Conservation (phyloP, 2,113 vertebrate species). For the Megaptera novaeangliae region DNA sequence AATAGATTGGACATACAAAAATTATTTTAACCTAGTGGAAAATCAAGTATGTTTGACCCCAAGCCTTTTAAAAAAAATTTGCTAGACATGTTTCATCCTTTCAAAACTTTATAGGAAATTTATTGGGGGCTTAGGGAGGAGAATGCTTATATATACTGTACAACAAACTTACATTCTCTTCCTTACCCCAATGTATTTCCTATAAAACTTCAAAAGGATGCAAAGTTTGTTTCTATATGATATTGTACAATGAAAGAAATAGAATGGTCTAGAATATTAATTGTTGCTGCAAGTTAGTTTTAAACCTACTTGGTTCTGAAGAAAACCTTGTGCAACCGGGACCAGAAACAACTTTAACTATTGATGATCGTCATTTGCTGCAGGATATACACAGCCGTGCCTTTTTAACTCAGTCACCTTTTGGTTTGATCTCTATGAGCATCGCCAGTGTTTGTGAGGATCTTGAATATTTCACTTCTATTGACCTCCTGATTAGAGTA, state of each 20-base stretch:
- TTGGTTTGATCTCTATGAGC: background rate
- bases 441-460: background rate
- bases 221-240: background rate
- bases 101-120: background rate
- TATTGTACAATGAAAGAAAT: background rate
- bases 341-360: background rate
- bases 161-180: background rate
- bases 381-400: background rate
- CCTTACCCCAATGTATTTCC: background rate
- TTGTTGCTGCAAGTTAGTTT: background rate
- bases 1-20: background rate
- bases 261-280: background rate
- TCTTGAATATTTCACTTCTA: background rate
- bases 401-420: background rate
- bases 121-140: background rate
- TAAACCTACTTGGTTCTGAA: background rate
- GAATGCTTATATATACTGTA: background rate
- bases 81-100: background rate
- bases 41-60: background rate
- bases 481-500: background rate
- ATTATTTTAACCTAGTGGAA: constrained; percentile 1
- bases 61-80: background rate
- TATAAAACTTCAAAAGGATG: background rate
- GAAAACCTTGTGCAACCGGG: background rate
- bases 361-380: background rate